phyloP scores from a whole-genome alignment of 2,888 invertebrate species.

The Drosophila kanekoi region DNA sequence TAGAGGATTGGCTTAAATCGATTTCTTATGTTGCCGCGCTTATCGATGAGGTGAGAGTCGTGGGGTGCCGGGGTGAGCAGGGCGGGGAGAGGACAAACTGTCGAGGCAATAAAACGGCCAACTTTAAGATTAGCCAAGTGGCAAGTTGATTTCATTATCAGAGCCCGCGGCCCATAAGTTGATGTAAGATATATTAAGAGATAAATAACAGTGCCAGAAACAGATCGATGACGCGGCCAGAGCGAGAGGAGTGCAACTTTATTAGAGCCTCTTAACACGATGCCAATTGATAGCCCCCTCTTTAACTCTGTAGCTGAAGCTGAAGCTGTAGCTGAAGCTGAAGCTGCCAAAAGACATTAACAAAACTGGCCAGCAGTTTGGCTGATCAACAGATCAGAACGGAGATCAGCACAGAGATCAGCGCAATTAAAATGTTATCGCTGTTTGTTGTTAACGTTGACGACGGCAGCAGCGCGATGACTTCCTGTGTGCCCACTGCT shows the following conservation, averaged over 20 bases:
- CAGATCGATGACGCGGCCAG: slow-evolving; percentile 60
- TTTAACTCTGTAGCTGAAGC: neutral
- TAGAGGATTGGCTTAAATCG: slow-evolving; percentile 63
- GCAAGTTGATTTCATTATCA: slow-evolving; percentile 71
- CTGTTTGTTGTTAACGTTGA: slow-evolving; percentile 75
- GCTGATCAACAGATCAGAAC: slow-evolving; percentile 40
- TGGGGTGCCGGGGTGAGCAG: neutral
- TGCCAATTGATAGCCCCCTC: slow-evolving; percentile 66
- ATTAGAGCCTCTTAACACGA: slow-evolving; percentile 77
- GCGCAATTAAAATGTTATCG: slow-evolving; percentile 80
- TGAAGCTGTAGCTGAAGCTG: slow-evolving; percentile 7
- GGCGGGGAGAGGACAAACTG: too few species aligned
- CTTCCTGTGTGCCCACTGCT: slow-evolving; percentile 63
- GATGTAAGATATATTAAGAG: slow-evolving; percentile 75
- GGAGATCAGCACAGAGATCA: slow-evolving; percentile 64
- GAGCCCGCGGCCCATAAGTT: slow-evolving; percentile 60
- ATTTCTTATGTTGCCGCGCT: slow-evolving; percentile 74
- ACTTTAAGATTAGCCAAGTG: slow-evolving; percentile 76
- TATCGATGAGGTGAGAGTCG: slow-evolving; percentile 26
- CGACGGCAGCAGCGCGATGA: slow-evolving; percentile 45
- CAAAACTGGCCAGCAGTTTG: slow-evolving; percentile 64
- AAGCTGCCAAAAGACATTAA: slow-evolving; percentile 78
- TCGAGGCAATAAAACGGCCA: slow-evolving; percentile 24
- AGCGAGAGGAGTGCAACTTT: slow-evolving; percentile 63
- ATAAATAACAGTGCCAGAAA: slow-evolving; percentile 68